phyloP scores from a whole-genome alignment of 2,797 vertebrate genomes.

The Coregonus suidteri region DNA sequence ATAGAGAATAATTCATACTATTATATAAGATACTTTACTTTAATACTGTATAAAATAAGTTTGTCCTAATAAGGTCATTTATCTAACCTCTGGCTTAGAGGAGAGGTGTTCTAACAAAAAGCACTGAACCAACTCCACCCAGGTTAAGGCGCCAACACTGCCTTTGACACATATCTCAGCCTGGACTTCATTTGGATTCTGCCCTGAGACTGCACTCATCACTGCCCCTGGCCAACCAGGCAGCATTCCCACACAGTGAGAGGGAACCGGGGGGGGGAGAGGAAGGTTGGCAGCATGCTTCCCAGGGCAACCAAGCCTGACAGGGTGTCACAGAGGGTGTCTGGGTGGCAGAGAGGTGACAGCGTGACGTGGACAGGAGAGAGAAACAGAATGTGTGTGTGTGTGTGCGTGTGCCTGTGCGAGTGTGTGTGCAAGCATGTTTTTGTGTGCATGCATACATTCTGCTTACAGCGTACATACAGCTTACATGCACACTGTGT shows the following conservation, averaged over 20 bases:
- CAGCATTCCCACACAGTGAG: background rate
- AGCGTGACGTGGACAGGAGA: background rate
- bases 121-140: no score
- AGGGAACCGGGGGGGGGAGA: background rate
- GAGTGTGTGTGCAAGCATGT: background rate
- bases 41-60: background rate
- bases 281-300: background rate
- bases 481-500: background rate
- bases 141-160: background rate
- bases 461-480: no score
- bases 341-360: background rate
- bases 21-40: background rate
- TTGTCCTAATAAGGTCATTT: background rate
- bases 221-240: background rate
- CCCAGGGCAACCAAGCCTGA: background rate
- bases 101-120: background rate
- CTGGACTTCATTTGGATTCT: background rate
- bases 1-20: background rate
- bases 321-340: background rate
- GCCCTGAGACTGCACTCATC: background rate
- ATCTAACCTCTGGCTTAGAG: background rate
- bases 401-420: background rate
- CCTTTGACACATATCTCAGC: background rate
- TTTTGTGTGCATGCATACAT: background rate
- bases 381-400: conserved; percentile 9